Evolutionary conservation across 2,113 vertebrate species (phyloP), one percentile per base, ranked within the genome.

Genomic region (Pavo muticus): DNA sequence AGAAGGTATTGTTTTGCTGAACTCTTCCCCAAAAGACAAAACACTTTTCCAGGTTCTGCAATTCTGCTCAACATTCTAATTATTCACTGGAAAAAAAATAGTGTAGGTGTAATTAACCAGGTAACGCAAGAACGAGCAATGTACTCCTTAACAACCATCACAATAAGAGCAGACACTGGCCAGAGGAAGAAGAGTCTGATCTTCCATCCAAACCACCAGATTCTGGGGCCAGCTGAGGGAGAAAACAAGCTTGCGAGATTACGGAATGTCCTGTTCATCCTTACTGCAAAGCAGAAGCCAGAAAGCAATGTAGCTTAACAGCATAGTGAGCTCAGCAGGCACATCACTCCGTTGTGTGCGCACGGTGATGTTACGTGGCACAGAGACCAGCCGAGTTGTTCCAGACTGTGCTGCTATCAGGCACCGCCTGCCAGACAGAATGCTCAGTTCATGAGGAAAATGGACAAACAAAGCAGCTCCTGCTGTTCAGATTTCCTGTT

Each of bases 361-460:
- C 12, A n/a, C 0, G 0, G n/a, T 1, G 21, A 29, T 67, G 65
- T 39, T 4, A 37, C 2, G 3, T 9, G 20, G 29, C 1, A 21
- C 4, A 27, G 23, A 14, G 24, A 39, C 30, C 40, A 74, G 18
- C 32, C 2, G 24, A 25, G 15, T 19, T 59, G 17, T 14, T 44
- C 30, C 21, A n/a, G 21, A 74, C n/a, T 59, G 48, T 48, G 59
- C 60, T 48, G 27, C 56, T 18, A 59, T 20, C 56, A 32, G 32
- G 56, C 32, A 20, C 76, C 74, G 61, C 61, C 81, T 45, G 48
- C 59, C 73, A 45, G 64, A 44, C 10, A 67, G 73, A 73, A 68
- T 15, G 16, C 16, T 78, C 42, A 35, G 25, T 47, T 45, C 56
- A 45, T 42, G 61, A 84, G 23, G 32, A 48, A 56, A 17, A 23